Evolutionary conservation across 2,888 invertebrate genomes (phyloP), one percentile per base, ranked within the genome.

Genomic region (Ennomos quercinarius): DNA sequence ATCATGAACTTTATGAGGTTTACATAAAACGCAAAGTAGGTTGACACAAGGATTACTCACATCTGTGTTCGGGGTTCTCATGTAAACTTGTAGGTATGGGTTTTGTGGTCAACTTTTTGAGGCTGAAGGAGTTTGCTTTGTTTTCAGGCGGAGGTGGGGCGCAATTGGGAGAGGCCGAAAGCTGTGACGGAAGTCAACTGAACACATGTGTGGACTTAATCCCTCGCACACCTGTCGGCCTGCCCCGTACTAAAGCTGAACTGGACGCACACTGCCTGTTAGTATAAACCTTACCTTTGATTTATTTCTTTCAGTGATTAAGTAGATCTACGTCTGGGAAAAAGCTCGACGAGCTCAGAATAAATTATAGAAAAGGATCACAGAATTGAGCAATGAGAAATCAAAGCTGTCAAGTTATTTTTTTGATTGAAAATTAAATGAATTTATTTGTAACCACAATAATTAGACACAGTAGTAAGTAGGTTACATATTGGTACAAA

Each of bases 261-360:
- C 74, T 92, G 10, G 91, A 92, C 51, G 84, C 85, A 0, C 89
- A 86, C 68, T 92, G 91, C 75, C 69, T 71, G 91, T 92, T 54
- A 82, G 86, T 76, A 68, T 44, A 27, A 27, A 27, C 27, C 27
- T 27, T 35, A 35, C 9, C 35, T 11, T 44, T 44, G 11, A 41
- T 41, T 2, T 39, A 39, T 39, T 11, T 39, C n/a, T 11, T 39
- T 10, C 39, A 39, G 39, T 39, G n/a, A 10, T 39, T 17, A 43
- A 27, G 27, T 27, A 27, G 27, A 27, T 27, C 27, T 5, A 6
- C 3, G 27, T 27, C 27, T 6, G 5, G 27, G 27, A 27, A 6
- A 27, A 27, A 27, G 5, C 27, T 27, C 27, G 3, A 27, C 27
- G 27, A 27, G 27, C 27, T 27, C 27, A 6, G 27, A 27, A 27